These are phyloP conservation scores for Marmota flaviventris DNA, from an alignment of 2,113 vertebrate genomes.

Conservation along the genomic window DNA sequence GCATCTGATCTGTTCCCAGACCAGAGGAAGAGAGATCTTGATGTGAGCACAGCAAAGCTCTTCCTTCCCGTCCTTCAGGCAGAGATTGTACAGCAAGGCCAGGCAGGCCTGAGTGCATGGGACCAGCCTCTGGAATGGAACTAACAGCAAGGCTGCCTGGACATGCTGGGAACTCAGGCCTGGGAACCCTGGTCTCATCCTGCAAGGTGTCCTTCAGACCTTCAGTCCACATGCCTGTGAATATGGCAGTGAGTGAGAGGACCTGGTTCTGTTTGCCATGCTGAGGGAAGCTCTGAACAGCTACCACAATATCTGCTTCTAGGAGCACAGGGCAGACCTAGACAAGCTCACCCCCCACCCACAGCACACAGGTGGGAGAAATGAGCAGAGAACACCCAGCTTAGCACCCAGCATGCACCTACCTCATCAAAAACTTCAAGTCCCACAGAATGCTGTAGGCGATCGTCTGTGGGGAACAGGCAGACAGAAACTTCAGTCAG, in stretches of 20 bases:
- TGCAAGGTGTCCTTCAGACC: neutral
- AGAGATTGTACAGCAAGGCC: neutral
- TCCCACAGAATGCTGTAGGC: conserved; percentile 99
- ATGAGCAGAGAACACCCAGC: no score
- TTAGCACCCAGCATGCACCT: conserved; percentile 58
- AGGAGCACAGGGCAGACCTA: neutral
- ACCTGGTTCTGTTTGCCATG: neutral
- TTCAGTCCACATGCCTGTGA: neutral
- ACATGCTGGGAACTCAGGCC: rapidly evolving
- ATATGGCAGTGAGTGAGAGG: rapidly evolving
- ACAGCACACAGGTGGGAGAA: neutral
- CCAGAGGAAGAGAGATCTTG: rapidly evolving
- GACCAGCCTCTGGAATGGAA: neutral
- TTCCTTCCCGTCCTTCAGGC: neutral
- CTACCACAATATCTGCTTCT: neutral
- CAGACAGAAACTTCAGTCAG: neutral
- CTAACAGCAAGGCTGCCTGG: rapidly evolving
- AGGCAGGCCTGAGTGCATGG: neutral
- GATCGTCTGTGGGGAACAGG: conserved; percentile 91
- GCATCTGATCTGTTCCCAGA: rapidly evolving
- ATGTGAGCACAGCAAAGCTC: neutral
- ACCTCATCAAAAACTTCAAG: conserved; percentile 99
- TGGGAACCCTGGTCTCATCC: neutral
- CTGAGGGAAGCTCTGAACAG: no score
- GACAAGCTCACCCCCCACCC: neutral